phyloP scores from a whole-genome alignment of 2,888 invertebrate genomes.

The Torymus tubicola region DNA sequence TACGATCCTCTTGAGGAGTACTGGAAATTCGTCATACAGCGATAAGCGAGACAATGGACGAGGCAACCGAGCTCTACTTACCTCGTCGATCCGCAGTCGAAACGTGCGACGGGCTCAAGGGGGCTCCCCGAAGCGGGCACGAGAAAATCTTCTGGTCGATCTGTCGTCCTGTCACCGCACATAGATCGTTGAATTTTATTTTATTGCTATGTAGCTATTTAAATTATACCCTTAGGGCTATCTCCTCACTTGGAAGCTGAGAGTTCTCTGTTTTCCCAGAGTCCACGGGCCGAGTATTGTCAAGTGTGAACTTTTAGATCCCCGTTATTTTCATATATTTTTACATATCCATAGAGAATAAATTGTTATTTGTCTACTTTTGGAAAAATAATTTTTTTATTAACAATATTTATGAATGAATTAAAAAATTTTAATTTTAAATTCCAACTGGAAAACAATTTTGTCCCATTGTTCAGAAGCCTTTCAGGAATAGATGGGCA shows the following conservation, averaged over 20 bases:
- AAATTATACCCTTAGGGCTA: constrained; percentile 4
- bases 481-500: too few relatives aligned
- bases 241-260: background rate
- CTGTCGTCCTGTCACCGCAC: constrained; percentile 2
- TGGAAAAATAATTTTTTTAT: too few relatives aligned
- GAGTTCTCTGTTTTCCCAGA: constrained; percentile 8
- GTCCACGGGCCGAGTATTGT: background rate
- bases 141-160: constrained; percentile 1
- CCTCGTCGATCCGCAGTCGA: background rate
- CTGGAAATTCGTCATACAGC: background rate
- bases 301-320: too few relatives aligned
- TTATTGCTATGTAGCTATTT: constrained; percentile 35
- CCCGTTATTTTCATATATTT: too few relatives aligned
- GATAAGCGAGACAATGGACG: background rate
- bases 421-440: too few relatives aligned
- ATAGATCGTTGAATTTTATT: constrained; percentile 21
- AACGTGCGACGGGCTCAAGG: constrained; percentile 14
- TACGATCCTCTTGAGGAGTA: constrained; percentile 4
- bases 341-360: too few relatives aligned
- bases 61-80: background rate
- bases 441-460: too few relatives aligned
- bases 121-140: background rate
- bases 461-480: too few relatives aligned
- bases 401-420: too few relatives aligned
- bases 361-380: too few relatives aligned